Base-by-base conservation (phyloP, 2,888 invertebrate genomes). In the Ophion costatus region DNA sequence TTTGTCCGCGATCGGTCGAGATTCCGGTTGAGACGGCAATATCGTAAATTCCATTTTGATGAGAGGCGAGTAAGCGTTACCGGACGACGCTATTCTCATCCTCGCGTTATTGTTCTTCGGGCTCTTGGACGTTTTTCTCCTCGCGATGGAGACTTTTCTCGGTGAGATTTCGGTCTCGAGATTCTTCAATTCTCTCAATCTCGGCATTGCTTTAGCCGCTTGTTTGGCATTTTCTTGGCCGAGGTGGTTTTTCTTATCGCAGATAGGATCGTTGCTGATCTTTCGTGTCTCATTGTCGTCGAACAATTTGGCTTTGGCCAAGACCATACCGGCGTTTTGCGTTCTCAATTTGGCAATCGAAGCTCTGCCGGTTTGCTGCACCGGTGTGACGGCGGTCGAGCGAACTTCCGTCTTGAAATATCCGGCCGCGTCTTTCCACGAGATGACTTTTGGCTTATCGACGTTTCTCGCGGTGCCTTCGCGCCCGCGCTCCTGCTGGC, bases 251-350 rank as follows among this genome's bases (percentile, higher is more conserved):
- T 71, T 83, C 59, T 64, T 86, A 70, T 75, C 81, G 73, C 1
- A 74, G 77, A 5, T 75, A 24, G 29, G 51, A 59, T 71, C 63
- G 56, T 74, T 86, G 14, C 59, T 59, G 5, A 24, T 61, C 45
- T 75, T 83, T 17, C 75, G 56, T 0, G 66, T 83, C 22, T 83
- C 81, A 70, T 88, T 14, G 94, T 94, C 94, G 91, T 97, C 96
- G 90, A 97, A 97, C 33, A 97, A 94, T 91, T 96, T 96, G 0
- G 97, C 97, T 94, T 97, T 97, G 1, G 97, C 97, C 82, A 97
- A 94, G 0, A 97, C 97, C 94, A 97, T 97, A 9, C 97, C 97
- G 7, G 96, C 97, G 92, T 97, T 97, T 92, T 97, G 96, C 70
- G 95, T 94, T 38, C 97, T 94, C 45, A 97, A 91, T 89, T 96